These are phyloP conservation scores for Artemia franciscana DNA, from an alignment of 1,140 invertebrate species.

Conservation along the genomic window DNA sequence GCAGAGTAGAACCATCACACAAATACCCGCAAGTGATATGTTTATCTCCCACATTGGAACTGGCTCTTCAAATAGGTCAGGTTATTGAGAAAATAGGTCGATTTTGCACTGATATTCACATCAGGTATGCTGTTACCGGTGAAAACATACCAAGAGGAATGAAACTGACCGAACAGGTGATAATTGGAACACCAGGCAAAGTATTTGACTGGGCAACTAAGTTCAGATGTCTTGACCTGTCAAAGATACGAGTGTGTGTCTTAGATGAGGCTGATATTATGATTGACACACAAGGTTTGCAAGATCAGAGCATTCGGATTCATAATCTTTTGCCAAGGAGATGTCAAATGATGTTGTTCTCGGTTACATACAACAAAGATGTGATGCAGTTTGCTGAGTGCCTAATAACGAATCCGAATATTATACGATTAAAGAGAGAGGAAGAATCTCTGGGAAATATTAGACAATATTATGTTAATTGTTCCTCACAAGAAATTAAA, in stretches of 20 bases:
- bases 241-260: constrained; percentile 76
- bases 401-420: constrained; percentile 73
- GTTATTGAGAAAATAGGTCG: constrained; percentile 79
- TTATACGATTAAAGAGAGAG: constrained; percentile 63
- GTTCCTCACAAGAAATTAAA: constrained; percentile 52
- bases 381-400: constrained; percentile 93
- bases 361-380: constrained; percentile 79
- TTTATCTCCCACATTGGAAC: too few species aligned
- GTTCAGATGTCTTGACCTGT: constrained; percentile 62
- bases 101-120: constrained; percentile 64
- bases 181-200: constrained; percentile 75
- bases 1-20: constrained; percentile 50
- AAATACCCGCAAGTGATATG: constrained; percentile 73
- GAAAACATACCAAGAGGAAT: constrained; percentile 51
- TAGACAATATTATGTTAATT: constrained; percentile 86
- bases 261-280: constrained; percentile 98
- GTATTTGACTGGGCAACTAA: constrained; percentile 75
- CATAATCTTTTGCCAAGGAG: constrained; percentile 46
- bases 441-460: constrained; percentile 95
- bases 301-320: constrained; percentile 85
- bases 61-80: constrained; percentile 88
- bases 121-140: constrained; percentile 75
- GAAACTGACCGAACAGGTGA: constrained; percentile 65
- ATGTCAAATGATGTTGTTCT: constrained; percentile 97
- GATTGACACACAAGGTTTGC: constrained; percentile 92